Conservation (phyloP, 2,797 vertebrate species). For the Anniella stebbinsi region DNA sequence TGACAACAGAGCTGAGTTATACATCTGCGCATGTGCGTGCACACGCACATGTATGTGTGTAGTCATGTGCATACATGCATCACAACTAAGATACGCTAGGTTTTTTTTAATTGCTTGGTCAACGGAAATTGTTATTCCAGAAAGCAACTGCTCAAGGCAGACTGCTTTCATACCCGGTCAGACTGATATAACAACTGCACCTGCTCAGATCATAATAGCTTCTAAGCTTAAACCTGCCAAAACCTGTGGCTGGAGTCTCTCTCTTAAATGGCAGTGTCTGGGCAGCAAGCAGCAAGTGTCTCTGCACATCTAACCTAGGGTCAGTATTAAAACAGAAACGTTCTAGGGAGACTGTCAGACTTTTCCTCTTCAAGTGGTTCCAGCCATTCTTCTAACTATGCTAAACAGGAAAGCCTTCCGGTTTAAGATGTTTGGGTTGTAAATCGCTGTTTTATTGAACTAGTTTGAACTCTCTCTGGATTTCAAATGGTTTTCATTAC, state of each 20-base stretch:
- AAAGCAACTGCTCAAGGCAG: background rate
- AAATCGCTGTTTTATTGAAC: background rate
- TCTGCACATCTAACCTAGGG: background rate
- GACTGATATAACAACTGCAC: no score
- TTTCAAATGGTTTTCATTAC: background rate
- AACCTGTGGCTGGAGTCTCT: background rate
- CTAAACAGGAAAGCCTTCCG: background rate
- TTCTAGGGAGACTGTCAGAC: background rate
- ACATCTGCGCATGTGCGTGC: no score
- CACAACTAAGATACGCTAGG: background rate
- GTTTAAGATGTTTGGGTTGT: background rate
- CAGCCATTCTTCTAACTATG: background rate
- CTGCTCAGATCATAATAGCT: background rate
- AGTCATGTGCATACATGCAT: background rate
- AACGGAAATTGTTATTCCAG: background rate
- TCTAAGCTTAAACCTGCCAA: background rate
- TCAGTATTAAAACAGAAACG: background rate
- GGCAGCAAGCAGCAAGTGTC: background rate
- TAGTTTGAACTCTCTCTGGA: background rate
- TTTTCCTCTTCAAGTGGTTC: background rate
- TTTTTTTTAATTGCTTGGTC: no score
- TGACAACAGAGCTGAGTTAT: background rate
- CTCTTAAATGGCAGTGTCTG: background rate
- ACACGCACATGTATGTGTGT: background rate
- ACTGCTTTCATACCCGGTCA: background rate